phyloP scores from a whole-genome alignment of 2,888 invertebrate genomes.

The Sphinx pinastri region DNA sequence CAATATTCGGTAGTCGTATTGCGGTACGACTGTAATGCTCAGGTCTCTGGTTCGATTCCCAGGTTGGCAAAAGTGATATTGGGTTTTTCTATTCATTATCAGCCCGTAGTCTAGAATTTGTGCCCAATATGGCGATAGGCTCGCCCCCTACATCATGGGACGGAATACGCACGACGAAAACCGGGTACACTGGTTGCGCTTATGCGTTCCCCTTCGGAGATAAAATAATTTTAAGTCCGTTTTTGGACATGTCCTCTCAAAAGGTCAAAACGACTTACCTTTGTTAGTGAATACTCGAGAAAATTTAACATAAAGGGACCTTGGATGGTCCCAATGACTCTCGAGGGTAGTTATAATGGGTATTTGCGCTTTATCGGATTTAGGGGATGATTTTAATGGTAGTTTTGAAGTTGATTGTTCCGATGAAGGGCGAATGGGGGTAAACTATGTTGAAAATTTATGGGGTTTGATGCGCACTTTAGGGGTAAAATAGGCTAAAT shows the following conservation, averaged over 20 bases:
- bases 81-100: too few species aligned
- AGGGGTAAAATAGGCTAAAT: background rate
- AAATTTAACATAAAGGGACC: conserved; percentile 35
- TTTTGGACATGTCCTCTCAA: background rate
- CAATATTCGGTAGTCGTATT: too few species aligned
- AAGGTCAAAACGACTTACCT: conserved; percentile 29
- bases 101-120: too few species aligned
- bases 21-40: too few species aligned
- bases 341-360: conserved; percentile 15
- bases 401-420: conserved; percentile 7
- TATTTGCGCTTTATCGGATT: conserved; percentile 11
- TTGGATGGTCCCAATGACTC: background rate
- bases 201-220: too few species aligned
- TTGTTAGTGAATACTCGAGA: conserved; percentile 42
- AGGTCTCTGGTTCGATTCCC: too few species aligned
- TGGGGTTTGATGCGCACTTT: background rate
- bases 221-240: too few species aligned
- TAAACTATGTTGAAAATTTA: background rate
- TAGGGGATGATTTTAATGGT: conserved; percentile 10
- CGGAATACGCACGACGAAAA: too few species aligned
- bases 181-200: too few species aligned
- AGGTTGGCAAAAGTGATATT: too few species aligned
- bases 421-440: background rate
- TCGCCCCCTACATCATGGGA: too few species aligned
- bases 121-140: too few species aligned